phyloP scores from a whole-genome alignment of 2,113 vertebrate genomes.

The Stegastes partitus region DNA sequence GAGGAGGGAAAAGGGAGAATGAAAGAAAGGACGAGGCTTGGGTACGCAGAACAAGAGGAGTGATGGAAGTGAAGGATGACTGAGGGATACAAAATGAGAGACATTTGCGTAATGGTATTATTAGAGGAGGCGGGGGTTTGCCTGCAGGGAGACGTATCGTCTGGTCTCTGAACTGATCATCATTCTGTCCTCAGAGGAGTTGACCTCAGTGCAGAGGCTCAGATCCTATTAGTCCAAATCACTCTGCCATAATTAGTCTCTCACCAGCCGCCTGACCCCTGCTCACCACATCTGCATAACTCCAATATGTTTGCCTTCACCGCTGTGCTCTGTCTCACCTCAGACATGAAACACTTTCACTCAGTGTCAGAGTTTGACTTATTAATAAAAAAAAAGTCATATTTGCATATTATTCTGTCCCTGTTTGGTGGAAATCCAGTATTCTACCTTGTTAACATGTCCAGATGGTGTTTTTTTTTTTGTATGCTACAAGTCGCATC shows the following conservation, averaged over 20 bases:
- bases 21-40: not conserved
- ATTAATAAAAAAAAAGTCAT: slow-evolving; percentile 1
- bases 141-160: slow-evolving; percentile 46
- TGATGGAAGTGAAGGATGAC: slow-evolving; percentile 53
- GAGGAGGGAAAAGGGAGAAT: slow-evolving; percentile 3
- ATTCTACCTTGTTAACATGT: too few relatives aligned
- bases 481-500: too few relatives aligned
- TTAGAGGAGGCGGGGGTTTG: slow-evolving; percentile 32
- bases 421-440: too few relatives aligned
- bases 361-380: not conserved
- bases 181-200: slow-evolving; percentile 58
- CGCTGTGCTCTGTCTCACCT: slow-evolving; percentile 12
- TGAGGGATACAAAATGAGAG: slow-evolving; percentile 46
- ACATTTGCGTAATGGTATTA: slow-evolving; percentile 56
- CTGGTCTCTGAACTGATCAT: slow-evolving; percentile 59
- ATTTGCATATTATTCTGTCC: not conserved
- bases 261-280: slow-evolving; percentile 58
- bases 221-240: slow-evolving; percentile 75
- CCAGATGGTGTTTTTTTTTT: too few relatives aligned
- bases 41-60: slow-evolving; percentile 29
- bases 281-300: slow-evolving; percentile 50
- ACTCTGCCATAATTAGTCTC: slow-evolving; percentile 70
- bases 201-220: slow-evolving; percentile 66
- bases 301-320: slow-evolving; percentile 47
- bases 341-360: slow-evolving; percentile 7